Evolutionary conservation across 2,797 vertebrate species (phyloP).

Genomic region (Manis javanica): DNA sequence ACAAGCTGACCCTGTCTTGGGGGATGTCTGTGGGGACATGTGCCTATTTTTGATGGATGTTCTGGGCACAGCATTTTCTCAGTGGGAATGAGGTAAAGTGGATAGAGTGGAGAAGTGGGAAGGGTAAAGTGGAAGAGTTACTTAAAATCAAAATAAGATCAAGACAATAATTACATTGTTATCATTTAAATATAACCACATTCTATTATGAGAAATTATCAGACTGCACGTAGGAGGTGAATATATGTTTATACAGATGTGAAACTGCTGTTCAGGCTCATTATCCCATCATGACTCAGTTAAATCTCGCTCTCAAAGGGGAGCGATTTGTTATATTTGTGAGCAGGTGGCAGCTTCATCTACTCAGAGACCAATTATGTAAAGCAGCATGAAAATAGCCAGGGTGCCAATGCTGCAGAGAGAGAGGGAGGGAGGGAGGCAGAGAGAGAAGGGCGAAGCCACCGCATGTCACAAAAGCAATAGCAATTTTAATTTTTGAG

Average conservation of each 20-base stretch:
- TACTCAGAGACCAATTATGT: conserved; percentile 73
- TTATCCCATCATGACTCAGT: conserved; percentile 35
- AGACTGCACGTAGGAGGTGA: background rate
- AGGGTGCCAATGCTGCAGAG: conserved; percentile 20
- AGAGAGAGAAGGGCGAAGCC: background rate
- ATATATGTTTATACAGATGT: conserved; percentile 57
- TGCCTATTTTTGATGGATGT: background rate
- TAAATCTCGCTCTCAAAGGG: conserved; percentile 24
- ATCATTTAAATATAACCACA: conserved; percentile 12
- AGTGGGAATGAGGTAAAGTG: background rate
- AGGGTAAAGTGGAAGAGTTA: background rate
- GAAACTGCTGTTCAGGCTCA: conserved; percentile 21
- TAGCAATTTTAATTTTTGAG: background rate
- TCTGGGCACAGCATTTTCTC: background rate
- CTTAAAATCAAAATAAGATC: conserved; percentile 46
- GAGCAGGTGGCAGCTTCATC: conserved; percentile 74
- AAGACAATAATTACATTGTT: conserved; percentile 33
- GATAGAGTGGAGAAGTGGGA: background rate
- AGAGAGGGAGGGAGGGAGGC: background rate
- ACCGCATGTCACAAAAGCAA: background rate
- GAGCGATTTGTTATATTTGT: conserved; percentile 21
- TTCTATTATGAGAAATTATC: conserved; percentile 33
- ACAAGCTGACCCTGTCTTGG: background rate
- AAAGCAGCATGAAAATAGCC: conserved; percentile 64
- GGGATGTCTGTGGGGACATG: background rate